Conservation (phyloP, 2,888 invertebrate genomes). For the Drymonia ruficornis region DNA sequence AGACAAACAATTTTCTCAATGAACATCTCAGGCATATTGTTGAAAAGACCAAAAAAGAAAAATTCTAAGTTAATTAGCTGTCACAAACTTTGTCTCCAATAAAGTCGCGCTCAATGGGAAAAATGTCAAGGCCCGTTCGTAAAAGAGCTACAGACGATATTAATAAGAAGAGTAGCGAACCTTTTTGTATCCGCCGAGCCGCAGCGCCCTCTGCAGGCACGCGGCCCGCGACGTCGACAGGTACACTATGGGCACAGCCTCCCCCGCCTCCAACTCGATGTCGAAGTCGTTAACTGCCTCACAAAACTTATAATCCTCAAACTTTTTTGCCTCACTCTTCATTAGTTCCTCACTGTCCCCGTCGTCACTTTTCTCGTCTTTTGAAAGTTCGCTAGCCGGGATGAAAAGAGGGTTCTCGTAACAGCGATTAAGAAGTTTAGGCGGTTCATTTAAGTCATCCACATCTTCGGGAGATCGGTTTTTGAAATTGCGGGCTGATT, state of each 20-base stretch:
- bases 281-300: conserved; percentile 78
- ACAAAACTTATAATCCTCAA: conserved; percentile 76
- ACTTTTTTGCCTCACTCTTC: conserved; percentile 70
- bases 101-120: conserved; percentile 31
- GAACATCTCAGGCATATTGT: conserved; percentile 16
- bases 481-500: conserved; percentile 46
- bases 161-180: conserved; percentile 56
- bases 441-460: conserved; percentile 43
- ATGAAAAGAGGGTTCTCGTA: conserved; percentile 73
- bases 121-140: conserved; percentile 34
- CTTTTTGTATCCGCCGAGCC: conserved; percentile 84
- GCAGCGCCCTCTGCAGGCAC: conserved; percentile 80
- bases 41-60: conserved; percentile 23
- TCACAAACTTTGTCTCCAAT: conserved; percentile 46
- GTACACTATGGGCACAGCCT: conserved; percentile 76
- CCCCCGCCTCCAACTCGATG: conserved; percentile 71
- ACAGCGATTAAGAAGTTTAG: conserved; percentile 58
- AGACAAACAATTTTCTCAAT: conserved; percentile 37
- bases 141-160: conserved; percentile 35
- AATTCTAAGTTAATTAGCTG: conserved; percentile 52
- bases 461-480: conserved; percentile 42
- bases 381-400: conserved; percentile 65
- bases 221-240: conserved; percentile 81
- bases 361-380: conserved; percentile 64
- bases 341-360: conserved; percentile 65